Evolutionary conservation across 2,888 invertebrate genomes (phyloP), one percentile per base, ranked within the genome.

Genomic region (Megaustenia siamemsis): DNA sequence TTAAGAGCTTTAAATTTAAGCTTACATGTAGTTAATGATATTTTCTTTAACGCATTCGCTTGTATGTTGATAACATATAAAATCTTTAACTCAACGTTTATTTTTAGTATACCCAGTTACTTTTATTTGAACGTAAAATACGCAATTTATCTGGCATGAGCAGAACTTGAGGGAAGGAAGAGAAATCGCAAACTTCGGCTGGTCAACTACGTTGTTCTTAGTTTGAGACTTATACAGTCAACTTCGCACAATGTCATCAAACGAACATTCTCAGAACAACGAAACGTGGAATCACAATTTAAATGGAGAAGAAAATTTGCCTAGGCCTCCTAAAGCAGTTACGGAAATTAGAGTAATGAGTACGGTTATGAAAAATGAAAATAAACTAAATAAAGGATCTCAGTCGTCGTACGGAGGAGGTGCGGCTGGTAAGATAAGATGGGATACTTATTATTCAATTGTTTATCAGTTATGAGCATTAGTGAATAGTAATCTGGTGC

Each of bases 291-390:
- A 69, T 32, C 53, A 79, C 21, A 63, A 56, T 28, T 21, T 78
- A 6, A 71, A 43, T 49, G 84, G 79, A 45, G 79, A 84, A 18
- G 79, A 68, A 10, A 28, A 75, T 35, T 28, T 32, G 45, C 80
- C 80, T 32, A 76, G 79, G 21, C 85, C 85, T 3, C 85, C 86
- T 3, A 85, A 83, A 32, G 68, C 76, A 45, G 80, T 66, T 40
- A 86, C 86, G 4, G 83, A 86, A 83, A 83, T 76, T 32, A 73
- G 83, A 68, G 68, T 83, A 3, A 38, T 83, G 53, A 83, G 68
- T 28, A 68, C 35, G 3, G 2, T 83, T n/a, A 35, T 38, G 0
- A 43, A 73, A 40, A 43, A 82, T 28, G 24, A 81, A 43, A 28
- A 45, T n/a, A 53, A 56, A 18, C 18, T n/a, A 15, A 28, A 68